These are phyloP conservation scores for Halocynthia aurantium DNA, from an alignment of 23 tunicate genomes.

Conservation along the genomic window DNA sequence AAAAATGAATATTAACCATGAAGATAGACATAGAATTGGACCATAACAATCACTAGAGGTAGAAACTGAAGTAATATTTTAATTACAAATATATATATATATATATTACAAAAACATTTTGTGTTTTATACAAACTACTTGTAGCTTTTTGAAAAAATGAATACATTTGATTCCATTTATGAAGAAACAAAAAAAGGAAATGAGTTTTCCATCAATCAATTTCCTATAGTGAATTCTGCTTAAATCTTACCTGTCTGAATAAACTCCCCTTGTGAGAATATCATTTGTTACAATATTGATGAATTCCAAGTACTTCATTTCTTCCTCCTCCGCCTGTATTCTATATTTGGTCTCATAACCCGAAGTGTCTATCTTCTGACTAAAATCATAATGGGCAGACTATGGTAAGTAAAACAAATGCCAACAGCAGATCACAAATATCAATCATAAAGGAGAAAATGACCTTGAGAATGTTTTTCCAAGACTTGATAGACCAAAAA, in stretches of 20 bases:
- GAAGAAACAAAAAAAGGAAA: too few relatives aligned
- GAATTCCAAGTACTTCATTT: slow-evolving; percentile 61
- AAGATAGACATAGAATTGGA: not conserved
- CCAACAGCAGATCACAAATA: too few relatives aligned
- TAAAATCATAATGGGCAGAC: too few relatives aligned
- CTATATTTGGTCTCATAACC: slow-evolving; percentile 33
- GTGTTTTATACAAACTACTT: too few relatives aligned
- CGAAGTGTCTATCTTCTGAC: not conserved
- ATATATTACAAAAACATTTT: too few relatives aligned
- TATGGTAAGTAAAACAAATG: too few relatives aligned
- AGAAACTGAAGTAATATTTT: not conserved
- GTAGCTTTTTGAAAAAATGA: too few relatives aligned
- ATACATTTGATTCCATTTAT: too few relatives aligned
- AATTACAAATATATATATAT: too few relatives aligned
- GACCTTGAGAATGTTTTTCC: slow-evolving; percentile 11
- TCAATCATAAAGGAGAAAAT: not conserved
- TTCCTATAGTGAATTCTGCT: too few relatives aligned
- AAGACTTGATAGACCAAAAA: slow-evolving; percentile 6
- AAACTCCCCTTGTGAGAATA: slow-evolving; percentile 62
- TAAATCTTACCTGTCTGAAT: slow-evolving; percentile 66
- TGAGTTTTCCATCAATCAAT: too few relatives aligned
- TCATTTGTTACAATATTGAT: slow-evolving; percentile 82
- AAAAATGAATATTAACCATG: not conserved
- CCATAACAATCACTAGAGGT: not conserved
- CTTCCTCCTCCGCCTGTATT: slow-evolving; percentile 79